phyloP scores from a whole-genome alignment of 2,888 invertebrate species.

The Smittia sp. region DNA sequence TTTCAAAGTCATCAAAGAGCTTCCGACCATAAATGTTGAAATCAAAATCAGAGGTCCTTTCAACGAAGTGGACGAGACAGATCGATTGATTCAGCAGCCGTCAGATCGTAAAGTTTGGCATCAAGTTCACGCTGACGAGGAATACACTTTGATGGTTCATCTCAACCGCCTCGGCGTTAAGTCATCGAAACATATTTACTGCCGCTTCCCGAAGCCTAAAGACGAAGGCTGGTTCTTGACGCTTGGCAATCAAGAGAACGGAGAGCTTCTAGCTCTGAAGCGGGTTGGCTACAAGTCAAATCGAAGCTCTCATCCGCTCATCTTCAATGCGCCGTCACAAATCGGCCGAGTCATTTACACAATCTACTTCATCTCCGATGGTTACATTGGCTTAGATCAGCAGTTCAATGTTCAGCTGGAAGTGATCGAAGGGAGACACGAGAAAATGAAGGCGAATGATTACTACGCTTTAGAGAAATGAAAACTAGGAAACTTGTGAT shows the following conservation, averaged over 20 bases:
- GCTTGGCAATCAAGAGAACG: constrained; percentile 68
- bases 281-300: constrained; percentile 61
- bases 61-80: constrained; percentile 47
- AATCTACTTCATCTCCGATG: constrained; percentile 85
- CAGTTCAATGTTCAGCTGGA: constrained; percentile 67
- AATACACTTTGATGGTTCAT: constrained; percentile 66
- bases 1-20: constrained; percentile 61
- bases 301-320: constrained; percentile 56
- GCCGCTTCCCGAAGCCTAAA: constrained; percentile 87
- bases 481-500: not conserved
- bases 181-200: constrained; percentile 67
- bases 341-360: constrained; percentile 73
- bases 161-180: constrained; percentile 58
- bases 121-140: constrained; percentile 65
- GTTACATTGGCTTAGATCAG: constrained; percentile 91
- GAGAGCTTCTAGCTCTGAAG: constrained; percentile 79
- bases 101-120: constrained; percentile 57
- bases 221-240: constrained; percentile 95
- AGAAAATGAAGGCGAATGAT: not conserved
- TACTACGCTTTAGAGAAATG: not conserved
- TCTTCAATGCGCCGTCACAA: constrained; percentile 62
- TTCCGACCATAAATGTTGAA: constrained; percentile 63
- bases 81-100: constrained; percentile 51
- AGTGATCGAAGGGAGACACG: constrained; percentile 49
- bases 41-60: constrained; percentile 60